Conservation (phyloP, 1,140 invertebrate species). For the Chironomus tepperi region DNA sequence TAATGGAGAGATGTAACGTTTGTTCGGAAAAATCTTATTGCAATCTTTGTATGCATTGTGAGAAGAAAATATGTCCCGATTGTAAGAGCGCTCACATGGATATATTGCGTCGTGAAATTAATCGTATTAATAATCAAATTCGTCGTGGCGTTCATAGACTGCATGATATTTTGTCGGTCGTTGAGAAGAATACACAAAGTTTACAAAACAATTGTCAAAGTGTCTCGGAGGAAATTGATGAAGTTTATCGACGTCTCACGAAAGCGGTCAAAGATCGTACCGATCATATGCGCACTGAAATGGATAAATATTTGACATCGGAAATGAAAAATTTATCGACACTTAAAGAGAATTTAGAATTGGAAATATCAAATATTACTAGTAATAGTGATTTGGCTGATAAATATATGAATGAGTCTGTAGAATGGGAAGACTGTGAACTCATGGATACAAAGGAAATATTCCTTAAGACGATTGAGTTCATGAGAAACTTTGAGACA, state of each 20-base stretch:
- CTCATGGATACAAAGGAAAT: conserved; percentile 90
- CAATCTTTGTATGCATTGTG: conserved; percentile 83
- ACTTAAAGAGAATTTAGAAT: conserved; percentile 86
- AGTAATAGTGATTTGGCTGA: conserved; percentile 96
- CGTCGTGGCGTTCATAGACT: conserved; percentile 74
- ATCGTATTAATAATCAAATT: conserved; percentile 86
- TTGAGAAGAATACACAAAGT: conserved; percentile 76
- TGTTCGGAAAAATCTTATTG: conserved; percentile 94
- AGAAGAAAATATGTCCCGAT: conserved; percentile 84
- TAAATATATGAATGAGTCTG: conserved; percentile 79
- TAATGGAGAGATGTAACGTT: conserved; percentile 78
- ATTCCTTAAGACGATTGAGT: conserved; percentile 87
- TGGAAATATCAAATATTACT: conserved; percentile 85
- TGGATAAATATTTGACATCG: conserved; percentile 75
- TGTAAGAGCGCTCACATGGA: conserved; percentile 93
- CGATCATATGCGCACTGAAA: conserved; percentile 75
- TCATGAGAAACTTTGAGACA: conserved; percentile 82
- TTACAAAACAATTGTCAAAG: conserved; percentile 76
- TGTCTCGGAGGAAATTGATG: conserved; percentile 85
- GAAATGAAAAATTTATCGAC: conserved; percentile 74
- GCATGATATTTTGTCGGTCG: conserved; percentile 70
- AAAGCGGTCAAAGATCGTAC: conserved; percentile 90
- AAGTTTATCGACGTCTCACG: conserved; percentile 77
- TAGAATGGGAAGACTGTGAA: conserved; percentile 80
- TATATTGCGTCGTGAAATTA: conserved; percentile 86